A percentile compares a stretch with the other conserved stretches of the same genome.
Evolutionary conservation across 2,888 invertebrate species (phyloP).

Genomic region (Epinotia brunnichana): DNA sequence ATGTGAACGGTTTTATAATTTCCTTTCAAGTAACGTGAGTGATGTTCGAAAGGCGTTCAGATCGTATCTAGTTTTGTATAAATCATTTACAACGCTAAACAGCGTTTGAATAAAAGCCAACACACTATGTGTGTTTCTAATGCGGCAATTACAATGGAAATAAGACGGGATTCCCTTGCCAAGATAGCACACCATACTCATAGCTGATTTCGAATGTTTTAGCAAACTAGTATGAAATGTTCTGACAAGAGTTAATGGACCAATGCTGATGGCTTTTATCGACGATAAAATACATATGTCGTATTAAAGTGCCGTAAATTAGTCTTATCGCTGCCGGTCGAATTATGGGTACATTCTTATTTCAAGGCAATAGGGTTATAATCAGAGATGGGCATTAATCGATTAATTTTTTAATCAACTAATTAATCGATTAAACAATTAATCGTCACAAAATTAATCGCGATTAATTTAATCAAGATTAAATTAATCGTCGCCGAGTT

Average conservation of each 20-base stretch:
- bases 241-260: slow-evolving; percentile 6
- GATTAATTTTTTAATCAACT: too few species aligned
- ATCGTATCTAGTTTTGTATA: neutral
- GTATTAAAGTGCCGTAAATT: neutral
- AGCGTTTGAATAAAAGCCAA: slow-evolving; percentile 55
- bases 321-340: neutral
- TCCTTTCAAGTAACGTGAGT: neutral
- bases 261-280: neutral
- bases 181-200: slow-evolving; percentile 30
- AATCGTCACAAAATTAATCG: too few species aligned
- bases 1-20: neutral
- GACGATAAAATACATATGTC: slow-evolving; percentile 7
- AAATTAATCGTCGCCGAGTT: too few species aligned
- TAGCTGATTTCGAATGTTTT: slow-evolving; percentile 32
- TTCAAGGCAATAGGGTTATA: neutral
- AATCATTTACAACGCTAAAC: slow-evolving; percentile 49
- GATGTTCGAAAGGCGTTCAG: neutral
- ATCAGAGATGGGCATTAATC: too few species aligned
- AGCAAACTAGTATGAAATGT: slow-evolving; percentile 35
- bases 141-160: slow-evolving; percentile 44
- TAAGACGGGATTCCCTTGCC: slow-evolving; percentile 41
- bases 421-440: too few species aligned
- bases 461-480: too few species aligned
- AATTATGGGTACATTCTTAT: neutral
- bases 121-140: slow-evolving; percentile 47